phyloP scores from a whole-genome alignment of 2,113 vertebrate species.

The Cynoglossus semilaevis region DNA sequence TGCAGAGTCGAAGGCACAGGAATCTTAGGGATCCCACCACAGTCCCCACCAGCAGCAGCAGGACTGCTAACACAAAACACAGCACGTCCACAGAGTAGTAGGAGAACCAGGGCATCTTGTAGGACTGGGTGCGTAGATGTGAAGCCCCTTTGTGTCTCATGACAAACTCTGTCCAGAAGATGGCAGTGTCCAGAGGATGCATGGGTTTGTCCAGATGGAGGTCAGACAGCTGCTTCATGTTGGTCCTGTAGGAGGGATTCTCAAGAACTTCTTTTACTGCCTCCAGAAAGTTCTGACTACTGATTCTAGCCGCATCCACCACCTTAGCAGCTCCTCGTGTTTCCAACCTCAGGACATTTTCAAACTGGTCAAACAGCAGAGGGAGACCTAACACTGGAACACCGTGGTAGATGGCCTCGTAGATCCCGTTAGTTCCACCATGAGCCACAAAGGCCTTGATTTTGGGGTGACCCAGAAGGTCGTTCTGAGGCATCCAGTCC shows the following conservation, averaged over 20 bases:
- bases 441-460: conserved; percentile 71
- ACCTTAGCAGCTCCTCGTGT: conserved; percentile 64
- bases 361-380: conserved; percentile 74
- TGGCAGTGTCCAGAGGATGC: conserved; percentile 63
- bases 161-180: conserved; percentile 77
- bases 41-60: conserved; percentile 30
- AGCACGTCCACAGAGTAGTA: conserved; percentile 72
- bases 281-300: conserved; percentile 56
- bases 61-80: conserved; percentile 24
- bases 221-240: conserved; percentile 67
- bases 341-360: conserved; percentile 68
- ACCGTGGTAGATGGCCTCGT: conserved; percentile 74
- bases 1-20: conserved; percentile 58
- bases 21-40: conserved; percentile 38
- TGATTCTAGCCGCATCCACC: conserved; percentile 56
- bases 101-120: conserved; percentile 70
- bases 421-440: conserved; percentile 72
- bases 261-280: conserved; percentile 65
- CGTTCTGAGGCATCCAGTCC: conserved; percentile 75
- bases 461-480: conserved; percentile 75
- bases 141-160: conserved; percentile 74
- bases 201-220: conserved; percentile 69
- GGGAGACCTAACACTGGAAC: conserved; percentile 69
- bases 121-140: conserved; percentile 72
- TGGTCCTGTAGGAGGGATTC: conserved; percentile 64